A percentile compares a stretch with the other conserved stretches of the same genome.
phyloP scores from a whole-genome alignment of 2,888 invertebrate species.

The Callimorpha dominula region DNA sequence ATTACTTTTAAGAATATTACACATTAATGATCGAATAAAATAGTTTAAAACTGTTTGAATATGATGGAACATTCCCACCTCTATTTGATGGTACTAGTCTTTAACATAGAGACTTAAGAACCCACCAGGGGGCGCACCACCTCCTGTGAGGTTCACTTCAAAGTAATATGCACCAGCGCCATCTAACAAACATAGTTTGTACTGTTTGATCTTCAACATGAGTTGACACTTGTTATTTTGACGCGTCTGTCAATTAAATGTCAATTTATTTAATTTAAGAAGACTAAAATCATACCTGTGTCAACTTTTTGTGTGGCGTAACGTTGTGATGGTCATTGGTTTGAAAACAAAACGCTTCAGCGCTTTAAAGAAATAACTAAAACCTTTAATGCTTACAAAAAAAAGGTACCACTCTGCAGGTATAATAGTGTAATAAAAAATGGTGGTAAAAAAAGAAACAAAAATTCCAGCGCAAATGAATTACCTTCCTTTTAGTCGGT shows the following conservation, averaged over 20 bases:
- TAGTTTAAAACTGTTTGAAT: not conserved
- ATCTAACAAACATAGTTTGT: not conserved
- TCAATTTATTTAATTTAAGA: not conserved
- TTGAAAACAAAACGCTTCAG: not conserved
- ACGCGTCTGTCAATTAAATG: not conserved
- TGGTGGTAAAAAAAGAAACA: not conserved
- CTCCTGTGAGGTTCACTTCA: not conserved
- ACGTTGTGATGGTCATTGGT: not conserved
- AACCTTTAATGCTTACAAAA: too few relatives aligned
- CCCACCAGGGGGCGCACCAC: not conserved
- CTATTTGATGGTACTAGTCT: not conserved
- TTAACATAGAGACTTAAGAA: not conserved
- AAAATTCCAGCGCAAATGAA: not conserved
- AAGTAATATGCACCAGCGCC: not conserved
- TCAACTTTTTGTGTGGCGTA: not conserved
- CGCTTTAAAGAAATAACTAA: too few relatives aligned
- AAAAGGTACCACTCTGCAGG: not conserved
- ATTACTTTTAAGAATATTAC: slow-evolving; percentile 22
- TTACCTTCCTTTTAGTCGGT: not conserved
- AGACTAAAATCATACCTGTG: not conserved
- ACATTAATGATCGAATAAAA: slow-evolving; percentile 2
- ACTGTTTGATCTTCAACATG: not conserved
- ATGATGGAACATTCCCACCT: slow-evolving; percentile 1
- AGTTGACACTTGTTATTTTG: not conserved
- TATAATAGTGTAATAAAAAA: too few relatives aligned